phyloP scores from a whole-genome alignment of 2,888 invertebrate species.

The Caenorhabditis sp. region DNA sequence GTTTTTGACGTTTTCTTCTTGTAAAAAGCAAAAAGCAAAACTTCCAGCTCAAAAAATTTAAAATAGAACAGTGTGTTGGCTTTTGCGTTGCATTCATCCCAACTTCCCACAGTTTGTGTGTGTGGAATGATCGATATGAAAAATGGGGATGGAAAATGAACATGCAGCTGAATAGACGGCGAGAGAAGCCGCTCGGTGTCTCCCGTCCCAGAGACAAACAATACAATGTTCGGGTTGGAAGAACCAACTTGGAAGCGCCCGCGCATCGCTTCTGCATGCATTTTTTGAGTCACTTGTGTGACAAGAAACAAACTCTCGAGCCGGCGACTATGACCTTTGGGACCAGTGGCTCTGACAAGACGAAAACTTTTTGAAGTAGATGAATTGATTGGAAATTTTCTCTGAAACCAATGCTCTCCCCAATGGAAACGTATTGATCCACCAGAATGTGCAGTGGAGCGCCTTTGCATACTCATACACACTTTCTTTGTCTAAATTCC shows the following conservation, averaged over 20 bases:
- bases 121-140: conserved; percentile 17
- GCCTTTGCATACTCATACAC: too few species aligned
- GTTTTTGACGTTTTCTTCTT: neutral
- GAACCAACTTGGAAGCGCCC: too few species aligned
- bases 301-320: conserved; percentile 11
- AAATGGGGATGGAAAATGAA: conserved; percentile 5
- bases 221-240: conserved; percentile 19
- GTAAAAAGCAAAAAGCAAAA: neutral
- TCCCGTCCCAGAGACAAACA: conserved; percentile 18
- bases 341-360: too few species aligned
- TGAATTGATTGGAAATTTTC: too few species aligned
- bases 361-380: too few species aligned
- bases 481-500: neutral
- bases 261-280: conserved; percentile 12
- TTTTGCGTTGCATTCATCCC: neutral
- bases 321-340: conserved; percentile 20
- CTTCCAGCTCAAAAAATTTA: neutral
- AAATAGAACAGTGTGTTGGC: neutral
- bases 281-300: conserved; percentile 9
- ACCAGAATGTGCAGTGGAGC: too few species aligned
- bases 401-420: too few species aligned
- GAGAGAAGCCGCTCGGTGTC: conserved; percentile 3
- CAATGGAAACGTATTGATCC: too few species aligned
- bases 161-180: conserved; percentile 27
- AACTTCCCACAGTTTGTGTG: conserved; percentile 21